A percentile compares a stretch with the other conserved stretches of the same genome.
These are phyloP conservation scores for Leucoraja erinaceus DNA, from an alignment of 2,113 vertebrate species.

Conservation along the genomic window DNA sequence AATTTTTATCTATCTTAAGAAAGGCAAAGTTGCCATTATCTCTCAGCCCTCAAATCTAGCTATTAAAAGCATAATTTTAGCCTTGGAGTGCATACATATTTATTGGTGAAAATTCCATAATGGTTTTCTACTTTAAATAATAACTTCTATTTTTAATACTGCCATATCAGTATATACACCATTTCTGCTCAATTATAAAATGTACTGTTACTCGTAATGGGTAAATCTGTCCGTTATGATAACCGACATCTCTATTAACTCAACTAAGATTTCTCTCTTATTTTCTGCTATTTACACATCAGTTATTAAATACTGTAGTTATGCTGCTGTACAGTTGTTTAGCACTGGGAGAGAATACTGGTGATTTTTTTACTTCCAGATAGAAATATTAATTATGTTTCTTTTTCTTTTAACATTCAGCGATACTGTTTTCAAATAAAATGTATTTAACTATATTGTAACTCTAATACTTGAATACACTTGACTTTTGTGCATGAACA, in stretches of 20 bases:
- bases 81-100: background rate
- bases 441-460: background rate
- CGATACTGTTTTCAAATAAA: background rate
- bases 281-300: background rate
- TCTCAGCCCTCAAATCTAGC: background rate
- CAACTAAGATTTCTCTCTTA: background rate
- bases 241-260: background rate
- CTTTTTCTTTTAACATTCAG: background rate
- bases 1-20: constrained; percentile 12
- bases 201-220: background rate
- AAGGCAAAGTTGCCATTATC: background rate
- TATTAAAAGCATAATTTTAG: background rate
- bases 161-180: background rate
- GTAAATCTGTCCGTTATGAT: no score
- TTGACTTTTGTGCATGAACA: background rate
- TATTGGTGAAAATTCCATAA: background rate
- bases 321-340: background rate
- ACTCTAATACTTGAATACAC: background rate
- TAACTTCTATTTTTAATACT: background rate
- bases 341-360: background rate
- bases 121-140: background rate
- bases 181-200: background rate
- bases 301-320: background rate
- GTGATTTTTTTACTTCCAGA: constrained; percentile 51
- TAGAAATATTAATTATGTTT: constrained; percentile 37